Base-by-base conservation (phyloP, 2,113 vertebrate species). In the Bufo bufo region DNA sequence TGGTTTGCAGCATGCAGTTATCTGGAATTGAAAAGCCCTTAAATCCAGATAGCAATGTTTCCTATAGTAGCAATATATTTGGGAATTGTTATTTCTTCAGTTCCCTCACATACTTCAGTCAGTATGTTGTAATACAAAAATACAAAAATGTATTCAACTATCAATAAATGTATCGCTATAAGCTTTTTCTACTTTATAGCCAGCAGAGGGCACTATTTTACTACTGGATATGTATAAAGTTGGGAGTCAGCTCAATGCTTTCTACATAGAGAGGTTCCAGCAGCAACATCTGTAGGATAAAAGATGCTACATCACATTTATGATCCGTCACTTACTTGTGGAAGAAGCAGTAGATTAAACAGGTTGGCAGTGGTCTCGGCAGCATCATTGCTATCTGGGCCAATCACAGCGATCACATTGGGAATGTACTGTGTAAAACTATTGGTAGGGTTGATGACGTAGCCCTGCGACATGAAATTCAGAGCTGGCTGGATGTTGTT, bases 331-430 rank as follows among this genome's bases (percentile, higher is more conserved):
- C 84, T 77, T 92, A 96, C 97, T 92, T 97, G 94, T 20, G 97
- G 97, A 33, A 97, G 43, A 12, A 95, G 93, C 43, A 94, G 93
- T 14, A 93, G 89, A 3, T 95, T 95, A 47, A 97, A 92, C 56
- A 96, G 69, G 82, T 90, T 65, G n/a, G 96, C 94, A 3, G 95
- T 92, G 0, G 91, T 91, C 11, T 94, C 90, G 0, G 93, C 75
- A 0, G 94, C 93, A 66, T 94, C 93, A 2, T 96, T 96, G 89
- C 93, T 96, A 90, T 96, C 95, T 0, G 97, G 97, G 0, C 97
- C 96, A 0, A 97, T 94, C 77, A 97, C 90, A 0, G 95, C 96
- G 72, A 96, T 74, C 0, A 93, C 88, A 0, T 19, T 89, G 6
- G 90, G 90, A 10, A 50, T 43, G 0, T 87, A 89, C 14, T 9